Evolutionary conservation across 2,797 vertebrate species (phyloP).

Genomic region (Sandelia bainsii): DNA sequence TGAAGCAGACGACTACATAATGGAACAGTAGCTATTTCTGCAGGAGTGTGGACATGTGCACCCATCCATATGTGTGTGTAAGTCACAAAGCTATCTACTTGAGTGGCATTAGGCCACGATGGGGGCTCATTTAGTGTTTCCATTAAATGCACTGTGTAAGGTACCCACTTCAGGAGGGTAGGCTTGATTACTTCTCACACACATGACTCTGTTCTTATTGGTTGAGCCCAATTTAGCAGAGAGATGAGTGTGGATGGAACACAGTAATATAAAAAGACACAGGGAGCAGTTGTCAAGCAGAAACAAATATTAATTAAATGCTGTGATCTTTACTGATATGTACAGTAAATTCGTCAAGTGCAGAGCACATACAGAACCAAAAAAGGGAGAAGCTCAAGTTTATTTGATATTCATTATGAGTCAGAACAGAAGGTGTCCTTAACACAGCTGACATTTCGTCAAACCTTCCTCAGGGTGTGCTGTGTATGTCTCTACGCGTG

Average conservation of each 20-base stretch:
- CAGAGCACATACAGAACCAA: conserved; percentile 10
- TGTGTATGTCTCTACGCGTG: conserved; percentile 21
- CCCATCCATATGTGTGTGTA: conserved; percentile 43
- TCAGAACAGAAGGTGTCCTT: conserved; percentile 45
- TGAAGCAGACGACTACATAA: conserved; percentile 53
- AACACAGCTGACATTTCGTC: conserved; percentile 51
- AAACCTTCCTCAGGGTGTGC: conserved; percentile 21
- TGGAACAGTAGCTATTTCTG: conserved; percentile 56
- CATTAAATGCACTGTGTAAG: conserved; percentile 53
- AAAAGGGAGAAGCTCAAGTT: conserved; percentile 22
- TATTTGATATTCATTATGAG: conserved; percentile 40
- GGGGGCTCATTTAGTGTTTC: conserved; percentile 63
- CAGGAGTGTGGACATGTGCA: conserved; percentile 33
- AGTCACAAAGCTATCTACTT: conserved; percentile 51
- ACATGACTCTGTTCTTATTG: conserved; percentile 41
- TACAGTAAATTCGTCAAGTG: conserved; percentile 9
- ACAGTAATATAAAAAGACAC: conserved; percentile 42
- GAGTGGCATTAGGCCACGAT: conserved; percentile 61
- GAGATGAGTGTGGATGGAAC: conserved; percentile 1
- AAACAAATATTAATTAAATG: conserved; percentile 60
- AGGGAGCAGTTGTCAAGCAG: conserved; percentile 21
- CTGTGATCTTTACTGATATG: conserved; percentile 43
- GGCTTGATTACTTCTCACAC: conserved; percentile 52
- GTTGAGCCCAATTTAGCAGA: conserved; percentile 63
- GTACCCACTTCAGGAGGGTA: conserved; percentile 39